phyloP scores from a whole-genome alignment of 1,140 invertebrate species.

The Apocrypta bakeri region DNA sequence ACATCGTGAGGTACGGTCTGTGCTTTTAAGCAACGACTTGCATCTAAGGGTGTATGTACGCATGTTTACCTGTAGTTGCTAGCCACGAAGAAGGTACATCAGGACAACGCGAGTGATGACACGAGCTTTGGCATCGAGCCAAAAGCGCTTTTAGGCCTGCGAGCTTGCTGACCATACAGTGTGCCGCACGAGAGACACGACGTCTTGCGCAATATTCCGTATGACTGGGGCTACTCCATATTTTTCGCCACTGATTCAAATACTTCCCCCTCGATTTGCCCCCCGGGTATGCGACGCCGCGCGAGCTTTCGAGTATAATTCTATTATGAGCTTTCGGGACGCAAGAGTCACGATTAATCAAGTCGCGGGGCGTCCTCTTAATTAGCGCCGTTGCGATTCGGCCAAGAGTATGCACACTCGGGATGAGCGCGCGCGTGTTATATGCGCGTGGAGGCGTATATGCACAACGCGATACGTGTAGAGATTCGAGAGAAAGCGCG shows the following conservation, averaged over 20 bases:
- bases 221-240: too few relatives aligned
- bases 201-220: neutral
- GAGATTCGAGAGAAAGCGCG: too few relatives aligned
- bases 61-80: constrained; percentile 63
- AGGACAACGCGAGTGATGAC: constrained; percentile 55
- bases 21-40: neutral
- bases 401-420: neutral
- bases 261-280: neutral
- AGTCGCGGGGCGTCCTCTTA: neutral
- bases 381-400: neutral
- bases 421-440: too few relatives aligned
- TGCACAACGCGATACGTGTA: too few relatives aligned
- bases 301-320: constrained; percentile 5
- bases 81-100: neutral
- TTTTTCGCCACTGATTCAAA: neutral
- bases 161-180: constrained; percentile 12
- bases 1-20: neutral
- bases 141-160: constrained; percentile 55
- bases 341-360: constrained; percentile 8
- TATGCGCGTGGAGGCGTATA: too few relatives aligned
- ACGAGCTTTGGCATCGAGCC: constrained; percentile 56
- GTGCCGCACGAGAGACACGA: too few relatives aligned
- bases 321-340: constrained; percentile 6
- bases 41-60: constrained; percentile 20
- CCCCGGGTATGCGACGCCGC: neutral